Evolutionary conservation across 2,113 vertebrate genomes (phyloP), one percentile per base, ranked within the genome.

Genomic region (Stomatorhinus ivindoensis): DNA sequence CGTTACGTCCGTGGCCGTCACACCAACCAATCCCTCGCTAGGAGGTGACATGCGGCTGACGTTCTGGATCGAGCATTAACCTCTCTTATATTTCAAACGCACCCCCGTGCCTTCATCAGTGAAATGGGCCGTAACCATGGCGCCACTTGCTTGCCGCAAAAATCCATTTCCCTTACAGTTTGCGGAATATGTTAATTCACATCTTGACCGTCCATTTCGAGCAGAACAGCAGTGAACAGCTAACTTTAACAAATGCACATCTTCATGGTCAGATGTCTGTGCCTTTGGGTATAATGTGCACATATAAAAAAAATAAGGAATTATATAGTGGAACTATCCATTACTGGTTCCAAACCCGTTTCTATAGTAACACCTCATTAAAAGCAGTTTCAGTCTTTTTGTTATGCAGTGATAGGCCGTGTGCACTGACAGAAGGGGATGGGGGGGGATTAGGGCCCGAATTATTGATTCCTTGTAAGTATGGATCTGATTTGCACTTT

Each of bases 321-420:
- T 2, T 61, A n/a, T 65, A 65, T 65, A 31, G 35, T 61, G 35
- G 87, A 65, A 44, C 53, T 61, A 35, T 87, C 7, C 87, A 88
- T 88, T 86, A 90, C 27, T 7, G 76, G 69, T 84, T 21, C 88
- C 82, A 65, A 42, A 35, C 47, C 53, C 17, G 90, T 92, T 92
- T 86, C 88, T 88, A 89, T 89, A 39, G 89, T 61, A 91, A 90
- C 90, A 24, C 84, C 50, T 90, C 91, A 89, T 91, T 92, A 91
- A 87, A 73, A 86, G 89, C 86, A 44, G 58, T 89, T 87, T 44
- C 50, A 53, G 21, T 48, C 58, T 65, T 88, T 90, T 88, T 90
- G 92, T 92, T 91, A 91, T 83, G 86, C 91, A 24, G 3, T 88
- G 89, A 85, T 87, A 90, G 90, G 89, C 86, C 15, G 35, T 42